Evolutionary conservation across 2,888 invertebrate species (phyloP).

Genomic region (Sphaerophoria rueppellii): DNA sequence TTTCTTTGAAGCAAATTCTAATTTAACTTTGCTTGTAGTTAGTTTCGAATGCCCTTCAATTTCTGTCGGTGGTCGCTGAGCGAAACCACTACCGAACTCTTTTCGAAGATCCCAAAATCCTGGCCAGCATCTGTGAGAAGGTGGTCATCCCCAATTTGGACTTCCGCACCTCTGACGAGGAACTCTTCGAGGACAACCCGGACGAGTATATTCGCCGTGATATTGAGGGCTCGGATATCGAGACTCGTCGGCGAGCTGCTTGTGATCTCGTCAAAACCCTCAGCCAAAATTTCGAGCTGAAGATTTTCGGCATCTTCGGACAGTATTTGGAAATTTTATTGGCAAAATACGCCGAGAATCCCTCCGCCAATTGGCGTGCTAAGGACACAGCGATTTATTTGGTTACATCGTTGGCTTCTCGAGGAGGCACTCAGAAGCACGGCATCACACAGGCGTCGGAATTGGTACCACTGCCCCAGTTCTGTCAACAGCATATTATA

Average conservation of each 20-base stretch:
- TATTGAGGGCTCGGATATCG: constrained; percentile 99
- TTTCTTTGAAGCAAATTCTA: neutral
- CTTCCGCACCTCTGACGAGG: constrained; percentile 96
- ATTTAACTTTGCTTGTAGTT: constrained; percentile 84
- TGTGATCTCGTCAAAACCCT: constrained; percentile 98
- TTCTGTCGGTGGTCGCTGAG: constrained; percentile 96
- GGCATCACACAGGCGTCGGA: constrained; percentile 96
- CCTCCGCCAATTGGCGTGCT: constrained; percentile 92
- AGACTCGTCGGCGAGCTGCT: constrained; percentile 96
- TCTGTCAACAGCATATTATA: constrained; percentile 92
- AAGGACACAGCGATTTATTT: constrained; percentile 98
- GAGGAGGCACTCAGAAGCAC: constrained; percentile 93
- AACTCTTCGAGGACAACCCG: constrained; percentile 98
- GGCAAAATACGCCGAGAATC: constrained; percentile 89
- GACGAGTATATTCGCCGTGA: constrained; percentile 98
- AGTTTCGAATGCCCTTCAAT: constrained; percentile 97
- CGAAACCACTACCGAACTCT: constrained; percentile 92
- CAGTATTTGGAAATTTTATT: constrained; percentile 87
- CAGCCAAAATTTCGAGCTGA: constrained; percentile 92
- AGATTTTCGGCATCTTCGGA: constrained; percentile 94
- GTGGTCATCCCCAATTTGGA: constrained; percentile 99
- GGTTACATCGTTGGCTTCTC: constrained; percentile 96
- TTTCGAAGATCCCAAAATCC: constrained; percentile 93
- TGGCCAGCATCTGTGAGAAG: constrained; percentile 97
- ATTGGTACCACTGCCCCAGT: constrained; percentile 94